phyloP scores from a whole-genome alignment of 2,113 vertebrate species.

The Tringa solitaria region DNA sequence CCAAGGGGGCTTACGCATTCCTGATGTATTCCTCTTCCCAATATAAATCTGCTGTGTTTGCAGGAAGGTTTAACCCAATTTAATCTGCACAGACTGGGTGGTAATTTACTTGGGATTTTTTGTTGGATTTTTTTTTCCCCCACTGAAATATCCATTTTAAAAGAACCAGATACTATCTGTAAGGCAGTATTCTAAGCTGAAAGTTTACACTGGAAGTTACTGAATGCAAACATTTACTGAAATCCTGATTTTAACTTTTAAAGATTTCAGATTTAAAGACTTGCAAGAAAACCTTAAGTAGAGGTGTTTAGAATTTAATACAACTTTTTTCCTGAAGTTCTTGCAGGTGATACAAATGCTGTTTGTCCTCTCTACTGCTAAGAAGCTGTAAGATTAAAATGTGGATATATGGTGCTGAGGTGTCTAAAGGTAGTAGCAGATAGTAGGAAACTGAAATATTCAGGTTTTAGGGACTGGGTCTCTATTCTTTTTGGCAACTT shows the following conservation, averaged over 20 bases:
- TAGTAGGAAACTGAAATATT: background rate
- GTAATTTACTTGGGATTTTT: background rate
- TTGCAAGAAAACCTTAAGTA: background rate
- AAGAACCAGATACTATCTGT: background rate
- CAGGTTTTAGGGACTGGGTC: accelerated
- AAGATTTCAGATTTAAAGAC: background rate
- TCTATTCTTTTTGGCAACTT: background rate
- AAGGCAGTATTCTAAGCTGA: background rate
- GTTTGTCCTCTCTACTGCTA: background rate
- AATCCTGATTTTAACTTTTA: background rate
- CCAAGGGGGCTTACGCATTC: background rate
- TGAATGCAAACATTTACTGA: background rate
- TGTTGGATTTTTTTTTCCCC: background rate
- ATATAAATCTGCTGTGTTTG: background rate
- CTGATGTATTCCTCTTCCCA: background rate
- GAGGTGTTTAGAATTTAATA: background rate
- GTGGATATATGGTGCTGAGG: background rate
- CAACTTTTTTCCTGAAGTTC: background rate
- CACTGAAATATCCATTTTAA: background rate
- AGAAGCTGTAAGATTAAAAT: background rate
- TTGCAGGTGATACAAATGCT: background rate
- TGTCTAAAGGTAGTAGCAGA: background rate
- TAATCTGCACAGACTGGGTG: background rate
- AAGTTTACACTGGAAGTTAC: background rate
- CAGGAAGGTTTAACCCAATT: background rate